Percentiles rank a stretch among this genome's conserved stretches.
These are phyloP conservation scores for Philopotamus ludificatus DNA, from an alignment of 1,140 invertebrate species.

Conservation along the genomic window DNA sequence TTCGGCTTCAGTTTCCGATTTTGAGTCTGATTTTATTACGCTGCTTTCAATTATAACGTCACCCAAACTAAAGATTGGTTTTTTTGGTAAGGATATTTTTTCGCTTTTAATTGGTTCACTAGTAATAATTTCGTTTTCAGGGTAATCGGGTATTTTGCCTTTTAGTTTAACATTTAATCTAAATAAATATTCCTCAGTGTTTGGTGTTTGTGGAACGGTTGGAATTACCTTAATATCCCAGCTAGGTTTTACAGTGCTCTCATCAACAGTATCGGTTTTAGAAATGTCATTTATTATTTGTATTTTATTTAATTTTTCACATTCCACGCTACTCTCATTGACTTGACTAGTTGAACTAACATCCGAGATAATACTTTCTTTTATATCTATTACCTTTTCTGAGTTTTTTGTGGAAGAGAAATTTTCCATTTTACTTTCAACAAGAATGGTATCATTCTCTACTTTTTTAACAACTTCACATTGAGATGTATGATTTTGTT, in stretches of 20 bases:
- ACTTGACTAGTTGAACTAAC: not conserved
- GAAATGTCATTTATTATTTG: not conserved
- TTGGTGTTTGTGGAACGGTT: constrained; percentile 46
- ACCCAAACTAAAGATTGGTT: constrained; percentile 43
- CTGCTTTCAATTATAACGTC: constrained; percentile 18
- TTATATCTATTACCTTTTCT: no score
- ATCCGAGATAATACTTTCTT: not conserved
- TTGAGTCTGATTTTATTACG: no score
- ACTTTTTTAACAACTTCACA: not conserved
- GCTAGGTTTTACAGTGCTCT: not conserved
- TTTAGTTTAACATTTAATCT: constrained; percentile 45
- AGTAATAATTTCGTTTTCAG: not conserved
- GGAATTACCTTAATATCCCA: constrained; percentile 18
- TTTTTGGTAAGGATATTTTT: constrained; percentile 50
- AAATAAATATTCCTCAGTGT: constrained; percentile 53
- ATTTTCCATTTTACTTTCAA: not conserved
- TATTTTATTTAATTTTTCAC: not conserved
- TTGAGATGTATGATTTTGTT: constrained; percentile 4
- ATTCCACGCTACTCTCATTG: not conserved
- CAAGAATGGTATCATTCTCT: not conserved
- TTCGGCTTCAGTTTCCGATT: no score
- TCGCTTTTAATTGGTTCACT: constrained; percentile 40
- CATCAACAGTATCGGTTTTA: not conserved
- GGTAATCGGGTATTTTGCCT: constrained; percentile 6
- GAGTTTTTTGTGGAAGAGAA: no score